Conservation (phyloP, 2,113 vertebrate genomes). For the Chaetura pelagica region DNA sequence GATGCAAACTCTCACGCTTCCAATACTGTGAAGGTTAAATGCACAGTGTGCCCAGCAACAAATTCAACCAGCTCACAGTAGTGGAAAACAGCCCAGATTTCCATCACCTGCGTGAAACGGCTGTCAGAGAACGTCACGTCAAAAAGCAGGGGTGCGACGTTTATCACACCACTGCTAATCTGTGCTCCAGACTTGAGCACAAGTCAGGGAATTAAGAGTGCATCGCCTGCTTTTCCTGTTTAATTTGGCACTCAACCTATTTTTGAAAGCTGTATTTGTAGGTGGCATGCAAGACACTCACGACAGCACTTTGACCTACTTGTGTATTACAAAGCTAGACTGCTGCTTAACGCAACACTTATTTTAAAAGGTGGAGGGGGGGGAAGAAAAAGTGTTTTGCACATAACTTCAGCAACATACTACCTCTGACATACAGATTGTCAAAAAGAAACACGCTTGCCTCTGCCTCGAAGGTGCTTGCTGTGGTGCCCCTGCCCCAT, state of each 20-base stretch:
- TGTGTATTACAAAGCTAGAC: neutral
- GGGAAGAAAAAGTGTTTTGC: neutral
- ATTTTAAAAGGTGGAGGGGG: neutral
- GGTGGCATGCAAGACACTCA: neutral
- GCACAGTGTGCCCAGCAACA: neutral
- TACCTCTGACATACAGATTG: slow-evolving; percentile 57
- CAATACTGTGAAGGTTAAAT: neutral
- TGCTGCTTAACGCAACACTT: neutral
- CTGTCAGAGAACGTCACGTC: neutral
- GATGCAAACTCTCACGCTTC: neutral
- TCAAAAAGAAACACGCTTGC: neutral
- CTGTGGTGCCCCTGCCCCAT: neutral
- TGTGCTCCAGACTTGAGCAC: neutral
- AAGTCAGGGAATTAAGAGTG: neutral
- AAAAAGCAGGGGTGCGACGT: neutral
- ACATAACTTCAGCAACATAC: slow-evolving; percentile 32
- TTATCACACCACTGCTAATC: neutral
- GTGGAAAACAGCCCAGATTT: neutral
- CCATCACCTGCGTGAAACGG: neutral
- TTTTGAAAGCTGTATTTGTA: slow-evolving; percentile 9
- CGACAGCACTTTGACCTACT: neutral
- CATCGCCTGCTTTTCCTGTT: neutral
- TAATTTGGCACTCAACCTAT: neutral
- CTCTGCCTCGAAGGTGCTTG: rapidly evolving
- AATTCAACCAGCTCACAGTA: neutral